phyloP scores from a whole-genome alignment of 2,113 vertebrate genomes.

The Pantherophis guttatus region DNA sequence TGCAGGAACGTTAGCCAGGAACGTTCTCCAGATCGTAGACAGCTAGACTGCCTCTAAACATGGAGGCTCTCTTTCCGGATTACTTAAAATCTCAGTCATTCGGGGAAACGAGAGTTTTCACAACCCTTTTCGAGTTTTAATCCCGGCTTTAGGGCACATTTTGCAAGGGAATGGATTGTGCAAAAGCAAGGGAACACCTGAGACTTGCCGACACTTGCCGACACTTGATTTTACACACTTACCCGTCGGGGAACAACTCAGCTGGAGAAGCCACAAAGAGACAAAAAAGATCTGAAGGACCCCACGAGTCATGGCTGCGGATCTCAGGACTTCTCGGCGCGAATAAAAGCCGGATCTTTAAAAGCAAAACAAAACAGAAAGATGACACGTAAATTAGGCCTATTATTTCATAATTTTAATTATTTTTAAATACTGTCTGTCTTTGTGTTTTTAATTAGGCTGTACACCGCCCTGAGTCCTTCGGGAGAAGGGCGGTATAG shows the following conservation, averaged over 20 bases:
- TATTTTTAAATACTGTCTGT: too few relatives aligned
- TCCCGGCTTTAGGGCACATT: background rate
- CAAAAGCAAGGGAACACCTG: fast-evolving
- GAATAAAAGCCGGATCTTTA: background rate
- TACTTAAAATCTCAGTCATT: background rate
- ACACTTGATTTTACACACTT: background rate
- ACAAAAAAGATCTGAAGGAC: background rate
- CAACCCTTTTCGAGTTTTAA: background rate
- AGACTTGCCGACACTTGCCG: background rate
- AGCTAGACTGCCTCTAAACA: background rate
- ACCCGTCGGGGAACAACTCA: background rate
- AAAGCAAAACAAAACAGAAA: background rate
- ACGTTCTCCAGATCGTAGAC: background rate
- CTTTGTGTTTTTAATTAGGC: too few relatives aligned
- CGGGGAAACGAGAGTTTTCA: too few relatives aligned
- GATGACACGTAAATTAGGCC: background rate
- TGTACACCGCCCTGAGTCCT: too few relatives aligned
- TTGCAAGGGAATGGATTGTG: background rate
- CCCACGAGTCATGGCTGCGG: background rate
- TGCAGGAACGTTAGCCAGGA: background rate
- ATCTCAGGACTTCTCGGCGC: background rate
- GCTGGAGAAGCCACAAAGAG: background rate
- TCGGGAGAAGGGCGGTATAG: too few relatives aligned
- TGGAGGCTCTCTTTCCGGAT: background rate
- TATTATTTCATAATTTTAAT: too few relatives aligned